These are phyloP conservation scores for Rutilus rutilus DNA, from an alignment of 2,113 vertebrate species.

Conservation along the genomic window DNA sequence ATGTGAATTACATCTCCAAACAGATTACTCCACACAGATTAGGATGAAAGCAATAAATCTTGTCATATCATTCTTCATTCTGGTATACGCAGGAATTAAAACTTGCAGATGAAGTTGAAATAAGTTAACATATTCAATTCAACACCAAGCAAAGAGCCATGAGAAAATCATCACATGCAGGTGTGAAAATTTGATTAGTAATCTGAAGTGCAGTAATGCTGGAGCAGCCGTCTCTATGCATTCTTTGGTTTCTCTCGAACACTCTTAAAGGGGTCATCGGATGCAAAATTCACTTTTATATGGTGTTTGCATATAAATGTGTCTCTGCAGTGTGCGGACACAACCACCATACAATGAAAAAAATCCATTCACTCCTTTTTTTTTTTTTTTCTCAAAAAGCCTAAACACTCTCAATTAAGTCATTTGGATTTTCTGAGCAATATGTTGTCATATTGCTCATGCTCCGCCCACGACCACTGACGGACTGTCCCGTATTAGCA, in stretches of 20 bases:
- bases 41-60: constrained; percentile 67
- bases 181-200: background rate
- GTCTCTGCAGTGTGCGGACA: no score
- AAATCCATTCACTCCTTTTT: no score
- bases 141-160: background rate
- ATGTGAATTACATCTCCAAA: constrained; percentile 85
- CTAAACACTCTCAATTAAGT: no score
- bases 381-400: no score
- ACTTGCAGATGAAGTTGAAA: constrained; percentile 51
- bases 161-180: background rate
- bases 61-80: constrained; percentile 66
- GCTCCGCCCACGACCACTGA: no score
- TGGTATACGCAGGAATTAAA: constrained; percentile 45
- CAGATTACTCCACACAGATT: constrained; percentile 81
- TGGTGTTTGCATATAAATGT: no score
- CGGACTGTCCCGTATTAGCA: no score
- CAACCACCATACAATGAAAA: no score
- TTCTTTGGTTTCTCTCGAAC: background rate
- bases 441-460: no score
- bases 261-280: background rate
- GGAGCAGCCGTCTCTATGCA: background rate
- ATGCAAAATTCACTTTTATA: no score
- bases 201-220: background rate
- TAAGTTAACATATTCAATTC: constrained; percentile 4
- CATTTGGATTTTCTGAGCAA: no score